These are phyloP conservation scores for Lontra canadensis DNA, from an alignment of 2,113 vertebrate genomes.

Conservation along the genomic window DNA sequence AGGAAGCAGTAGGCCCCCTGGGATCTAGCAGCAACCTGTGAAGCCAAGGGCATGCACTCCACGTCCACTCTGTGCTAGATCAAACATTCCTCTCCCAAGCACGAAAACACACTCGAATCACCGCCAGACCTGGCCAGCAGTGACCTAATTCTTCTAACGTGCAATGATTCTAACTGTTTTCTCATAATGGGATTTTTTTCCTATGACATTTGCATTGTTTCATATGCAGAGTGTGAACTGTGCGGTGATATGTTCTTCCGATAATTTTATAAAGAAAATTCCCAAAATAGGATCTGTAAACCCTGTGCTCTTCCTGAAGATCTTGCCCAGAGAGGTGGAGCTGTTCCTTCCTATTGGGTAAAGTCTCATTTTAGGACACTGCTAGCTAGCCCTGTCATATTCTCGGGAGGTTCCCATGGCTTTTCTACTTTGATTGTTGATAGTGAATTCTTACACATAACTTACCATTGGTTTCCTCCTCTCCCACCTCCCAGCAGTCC, in stretches of 20 bases:
- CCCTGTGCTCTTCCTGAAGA: not conserved
- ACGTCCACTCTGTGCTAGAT: not conserved
- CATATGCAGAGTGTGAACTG: not conserved
- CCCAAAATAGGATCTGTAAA: not conserved
- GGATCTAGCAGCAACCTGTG: conserved; percentile 57
- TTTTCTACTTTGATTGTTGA: not conserved
- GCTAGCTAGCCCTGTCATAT: not conserved
- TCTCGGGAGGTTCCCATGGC: not conserved
- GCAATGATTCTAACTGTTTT: not conserved
- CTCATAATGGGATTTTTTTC: not conserved
- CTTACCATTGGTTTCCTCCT: not conserved
- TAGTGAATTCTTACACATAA: not conserved
- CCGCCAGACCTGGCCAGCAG: not conserved
- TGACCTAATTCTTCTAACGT: not conserved
- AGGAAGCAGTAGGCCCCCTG: conserved; percentile 78
- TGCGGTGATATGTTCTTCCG: not conserved
- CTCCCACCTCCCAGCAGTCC: not conserved
- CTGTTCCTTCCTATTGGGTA: not conserved
- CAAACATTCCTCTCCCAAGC: not conserved
- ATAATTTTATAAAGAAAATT: not conserved
- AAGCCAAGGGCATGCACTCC: not conserved
- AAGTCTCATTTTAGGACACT: not conserved
- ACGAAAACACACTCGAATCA: not conserved
- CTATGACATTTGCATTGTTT: not conserved
- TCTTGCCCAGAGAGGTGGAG: not conserved